Base-by-base conservation (phyloP, 2,888 invertebrate genomes). In the Petrolisthes cinctipes region DNA sequence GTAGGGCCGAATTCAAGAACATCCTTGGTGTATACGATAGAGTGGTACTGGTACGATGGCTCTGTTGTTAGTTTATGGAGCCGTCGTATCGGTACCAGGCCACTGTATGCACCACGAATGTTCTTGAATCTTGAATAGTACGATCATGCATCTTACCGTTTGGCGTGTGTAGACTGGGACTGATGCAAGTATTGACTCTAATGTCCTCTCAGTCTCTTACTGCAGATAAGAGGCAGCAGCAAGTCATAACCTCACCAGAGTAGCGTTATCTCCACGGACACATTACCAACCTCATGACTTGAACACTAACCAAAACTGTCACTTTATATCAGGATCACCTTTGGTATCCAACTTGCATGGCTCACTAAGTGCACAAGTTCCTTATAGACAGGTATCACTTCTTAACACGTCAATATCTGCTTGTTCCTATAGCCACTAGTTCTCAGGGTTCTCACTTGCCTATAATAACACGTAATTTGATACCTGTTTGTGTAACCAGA, bases 121-220 rank as follows among this genome's bases (percentile, higher is more conserved):
- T 37, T 37, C 37, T 37, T 37, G 37, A 37, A 37, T 37, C 37
- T 37, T 37, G 37, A 37, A 0, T 37, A 37, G 37, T 37, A 11
- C 14, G n/a, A n/a, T 71, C 71, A 71, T 71, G 71, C 71, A 71
- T n/a, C 71, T 71, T n/a, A 71, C 71, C 71, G 71, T 17, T n/a
- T n/a, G 20, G 71, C 71, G 71, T 71, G 71, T n/a, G 71, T 9
- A 61, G 61, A 14, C 61, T 71, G 71, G 20, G 1, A 20, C 6
- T n/a, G n/a, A 71, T n/a, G 71, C n/a, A 71, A 71, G 37, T 37
- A 71, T n/a, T n/a, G 20, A 71, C 71, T 6, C 71, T 17, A n/a
- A n/a, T 71, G 71, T 11, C 71, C 71, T n/a, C 71, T 71, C 20
- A n/a, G 20, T 61, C 9, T 17, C 61, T 61, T 17, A 61, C 61